These are phyloP conservation scores for Lethrus apterus DNA, from an alignment of 1,140 invertebrate genomes.

Conservation along the genomic window DNA sequence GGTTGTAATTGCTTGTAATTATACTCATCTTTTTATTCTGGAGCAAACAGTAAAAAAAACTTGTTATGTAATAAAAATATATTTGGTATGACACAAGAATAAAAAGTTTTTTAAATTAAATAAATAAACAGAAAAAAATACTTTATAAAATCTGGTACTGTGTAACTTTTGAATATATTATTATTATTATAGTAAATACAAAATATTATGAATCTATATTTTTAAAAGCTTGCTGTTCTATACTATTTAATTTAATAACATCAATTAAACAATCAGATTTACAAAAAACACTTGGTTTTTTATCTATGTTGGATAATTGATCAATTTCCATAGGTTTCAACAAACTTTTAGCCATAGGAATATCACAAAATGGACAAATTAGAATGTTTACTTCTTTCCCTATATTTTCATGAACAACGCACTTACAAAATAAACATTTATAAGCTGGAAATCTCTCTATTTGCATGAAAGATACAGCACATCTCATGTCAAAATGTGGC, in stretches of 20 bases:
- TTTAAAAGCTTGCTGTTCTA: conserved; percentile 20
- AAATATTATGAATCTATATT: too few relatives aligned
- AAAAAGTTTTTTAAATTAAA: too few relatives aligned
- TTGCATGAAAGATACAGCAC: conserved; percentile 32
- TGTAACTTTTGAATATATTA: too few relatives aligned
- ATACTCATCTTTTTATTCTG: too few relatives aligned
- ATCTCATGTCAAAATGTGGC: conserved; percentile 29
- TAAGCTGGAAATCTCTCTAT: conserved; percentile 25
- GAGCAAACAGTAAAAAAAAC: too few relatives aligned
- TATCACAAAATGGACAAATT: conserved; percentile 33
- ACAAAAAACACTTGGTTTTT: conserved; percentile 18
- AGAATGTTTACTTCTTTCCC: conserved; percentile 21
- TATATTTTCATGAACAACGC: conserved; percentile 27
- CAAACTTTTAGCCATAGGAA: conserved; percentile 25
- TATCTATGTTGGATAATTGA: conserved; percentile 5
- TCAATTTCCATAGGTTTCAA: too few relatives aligned
- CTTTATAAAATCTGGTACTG: too few relatives aligned
- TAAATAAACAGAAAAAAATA: too few relatives aligned
- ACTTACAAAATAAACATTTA: conserved; percentile 30
- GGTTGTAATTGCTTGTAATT: too few relatives aligned
- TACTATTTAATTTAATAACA: conserved; percentile 16
- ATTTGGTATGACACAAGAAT: too few relatives aligned
- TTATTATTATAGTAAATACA: too few relatives aligned
- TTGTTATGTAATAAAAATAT: too few relatives aligned
- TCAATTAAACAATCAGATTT: conserved; percentile 24